Base-by-base conservation (phyloP, 2,797 vertebrate genomes). In the Sebastes vulpes region DNA sequence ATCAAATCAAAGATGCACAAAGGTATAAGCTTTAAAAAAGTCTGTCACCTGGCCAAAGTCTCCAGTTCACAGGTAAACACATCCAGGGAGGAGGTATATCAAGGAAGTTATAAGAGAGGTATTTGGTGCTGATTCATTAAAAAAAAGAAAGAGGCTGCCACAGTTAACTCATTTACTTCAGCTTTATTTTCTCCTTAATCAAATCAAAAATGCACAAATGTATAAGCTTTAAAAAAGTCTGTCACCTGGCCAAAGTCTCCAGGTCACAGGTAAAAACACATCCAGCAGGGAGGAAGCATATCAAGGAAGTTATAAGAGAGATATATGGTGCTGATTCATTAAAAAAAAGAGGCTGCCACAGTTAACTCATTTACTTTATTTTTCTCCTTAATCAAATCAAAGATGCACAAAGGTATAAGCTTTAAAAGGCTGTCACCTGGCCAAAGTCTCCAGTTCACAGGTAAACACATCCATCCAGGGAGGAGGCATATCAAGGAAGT, bases 41-140 rank as follows among this genome's bases (percentile, higher is more conserved):
- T 50, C 77, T 90, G 80, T 85, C 86, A 88, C 65, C 87, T 86
- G 88, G 82, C 76, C 82, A 82, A 82, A 70, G 72, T 48, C 48
- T 84, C 63, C 38, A 42, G 71, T 75, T 75, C 71, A 2, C 35
- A 79, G 70, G 84, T 83, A 67, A 82, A 72, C 69, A 16, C 74
- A 68, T 60, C 66, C 63, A 57, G 12, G 35, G 35, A 38, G 12
- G 11, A 14, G 12, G 35, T 2, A 42, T 42, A 16, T 35, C 71
- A 53, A 53, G 68, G 42, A 79, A 60, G 58, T 50, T 21, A 10
- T 14, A 11, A 12, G 26, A 26, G 60, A 16, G 3, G 35, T 38
- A 38, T 20, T 1, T 48, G 64, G 58, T 75, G 23, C 72, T 31
- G n/a, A n/a, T 9, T 9, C 9, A 28, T 20, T 6, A 53, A 50